Evolutionary conservation across 2,113 vertebrate genomes (phyloP).

Genomic region (Chroicocephalus ridibundus): DNA sequence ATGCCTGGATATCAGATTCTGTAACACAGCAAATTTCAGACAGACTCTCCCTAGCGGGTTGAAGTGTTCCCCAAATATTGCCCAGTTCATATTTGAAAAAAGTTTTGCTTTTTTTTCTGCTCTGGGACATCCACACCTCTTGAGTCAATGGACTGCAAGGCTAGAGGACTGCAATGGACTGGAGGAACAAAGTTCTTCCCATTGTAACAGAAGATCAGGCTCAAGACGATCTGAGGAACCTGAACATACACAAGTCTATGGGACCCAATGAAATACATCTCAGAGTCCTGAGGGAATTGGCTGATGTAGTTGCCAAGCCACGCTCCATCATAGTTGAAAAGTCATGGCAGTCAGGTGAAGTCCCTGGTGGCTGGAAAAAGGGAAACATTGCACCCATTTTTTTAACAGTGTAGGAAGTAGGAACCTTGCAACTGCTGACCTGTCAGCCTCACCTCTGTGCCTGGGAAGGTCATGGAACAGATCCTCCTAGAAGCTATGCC

Average conservation of each 20-base stretch:
- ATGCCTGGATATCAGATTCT: background rate
- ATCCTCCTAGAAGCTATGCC: background rate
- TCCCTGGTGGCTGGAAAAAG: background rate
- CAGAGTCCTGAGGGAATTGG: background rate
- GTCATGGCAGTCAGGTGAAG: no score
- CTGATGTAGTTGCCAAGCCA: background rate
- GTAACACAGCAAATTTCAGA: background rate
- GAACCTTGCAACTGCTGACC: background rate
- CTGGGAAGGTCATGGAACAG: background rate
- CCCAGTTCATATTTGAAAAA: background rate
- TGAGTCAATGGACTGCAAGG: rapidly evolving
- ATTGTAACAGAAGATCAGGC: no score
- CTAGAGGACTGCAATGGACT: background rate
- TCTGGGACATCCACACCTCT: background rate
- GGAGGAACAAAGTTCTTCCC: background rate
- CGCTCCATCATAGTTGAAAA: no score
- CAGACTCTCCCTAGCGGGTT: rapidly evolving
- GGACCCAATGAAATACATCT: background rate
- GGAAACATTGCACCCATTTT: background rate
- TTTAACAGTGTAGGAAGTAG: background rate
- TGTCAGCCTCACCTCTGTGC: background rate
- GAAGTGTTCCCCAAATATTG: background rate
- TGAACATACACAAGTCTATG: background rate
- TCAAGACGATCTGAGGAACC: background rate
- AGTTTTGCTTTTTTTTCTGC: background rate